phyloP scores from a whole-genome alignment of 23 tunicate genomes.

The Ciona savignyi region DNA sequence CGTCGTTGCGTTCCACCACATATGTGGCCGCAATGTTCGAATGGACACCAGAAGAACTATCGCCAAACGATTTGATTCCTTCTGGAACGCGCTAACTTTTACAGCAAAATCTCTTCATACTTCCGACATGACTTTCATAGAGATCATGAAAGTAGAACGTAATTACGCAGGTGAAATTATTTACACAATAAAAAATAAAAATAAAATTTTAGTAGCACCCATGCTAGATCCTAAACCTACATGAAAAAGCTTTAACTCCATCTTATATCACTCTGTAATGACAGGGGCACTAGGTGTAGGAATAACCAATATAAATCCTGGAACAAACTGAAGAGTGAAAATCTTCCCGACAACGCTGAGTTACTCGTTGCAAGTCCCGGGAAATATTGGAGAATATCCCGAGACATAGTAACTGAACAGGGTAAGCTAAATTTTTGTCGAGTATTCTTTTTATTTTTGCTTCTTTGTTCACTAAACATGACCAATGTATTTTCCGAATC shows the following conservation, averaged over 20 bases:
- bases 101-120: slow-evolving; percentile 29
- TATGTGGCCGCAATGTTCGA: slow-evolving; percentile 47
- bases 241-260: neutral
- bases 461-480: too few relatives aligned
- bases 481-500: too few relatives aligned
- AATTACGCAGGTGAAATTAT: slow-evolving; percentile 58
- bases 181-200: too few relatives aligned
- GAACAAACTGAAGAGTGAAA: slow-evolving; percentile 8
- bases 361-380: slow-evolving; percentile 26
- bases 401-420: slow-evolving; percentile 68
- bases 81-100: slow-evolving; percentile 80
- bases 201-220: neutral
- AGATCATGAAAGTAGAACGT: slow-evolving; percentile 41
- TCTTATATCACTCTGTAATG: too few relatives aligned
- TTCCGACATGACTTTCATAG: slow-evolving; percentile 46
- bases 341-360: slow-evolving; percentile 76
- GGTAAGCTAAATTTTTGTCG: slow-evolving; percentile 27
- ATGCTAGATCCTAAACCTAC: neutral
- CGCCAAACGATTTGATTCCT: slow-evolving; percentile 82
- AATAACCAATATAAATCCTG: slow-evolving; percentile 54
- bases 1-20: slow-evolving; percentile 29
- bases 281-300: slow-evolving; percentile 79
- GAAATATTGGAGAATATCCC: slow-evolving; percentile 70
- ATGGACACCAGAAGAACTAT: slow-evolving; percentile 48
- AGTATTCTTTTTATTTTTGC: too few relatives aligned